phyloP scores from a whole-genome alignment of 2,888 invertebrate genomes.

The Neocrepidodera transversa region DNA sequence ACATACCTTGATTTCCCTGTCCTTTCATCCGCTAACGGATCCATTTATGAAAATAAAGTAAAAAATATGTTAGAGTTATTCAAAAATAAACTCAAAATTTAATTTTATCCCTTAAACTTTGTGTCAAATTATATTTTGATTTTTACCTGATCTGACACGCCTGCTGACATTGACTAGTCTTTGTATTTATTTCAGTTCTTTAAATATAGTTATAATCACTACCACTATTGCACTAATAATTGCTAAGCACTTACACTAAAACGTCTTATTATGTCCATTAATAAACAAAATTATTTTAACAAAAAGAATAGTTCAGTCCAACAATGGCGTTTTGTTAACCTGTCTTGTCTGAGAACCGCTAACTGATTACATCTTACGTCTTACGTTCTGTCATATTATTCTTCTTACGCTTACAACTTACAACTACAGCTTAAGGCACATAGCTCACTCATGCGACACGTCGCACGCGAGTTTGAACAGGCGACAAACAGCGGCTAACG shows the following conservation, averaged over 20 bases:
- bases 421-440: too few species aligned
- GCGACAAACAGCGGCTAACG: too few species aligned
- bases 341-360: slow-evolving; percentile 24
- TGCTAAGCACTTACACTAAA: slow-evolving; percentile 48
- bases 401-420: too few species aligned
- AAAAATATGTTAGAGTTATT: slow-evolving; percentile 25
- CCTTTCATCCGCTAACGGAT: slow-evolving; percentile 80
- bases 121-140: slow-evolving; percentile 59
- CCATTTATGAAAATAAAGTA: slow-evolving; percentile 64
- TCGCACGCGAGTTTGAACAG: too few species aligned
- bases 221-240: slow-evolving; percentile 54
- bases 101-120: slow-evolving; percentile 48
- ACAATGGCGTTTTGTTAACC: slow-evolving; percentile 59
- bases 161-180: slow-evolving; percentile 87
- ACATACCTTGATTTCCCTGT: slow-evolving; percentile 81
- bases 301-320: slow-evolving; percentile 55
- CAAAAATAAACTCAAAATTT: slow-evolving; percentile 13
- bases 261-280: slow-evolving; percentile 42
- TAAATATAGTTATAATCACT: slow-evolving; percentile 50
- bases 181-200: slow-evolving; percentile 63
- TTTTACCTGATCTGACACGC: slow-evolving; percentile 88
- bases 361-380: slow-evolving; percentile 24
- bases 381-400: not conserved
- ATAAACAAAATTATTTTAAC: slow-evolving; percentile 46
- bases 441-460: too few species aligned